phyloP scores from a whole-genome alignment of 2,113 vertebrate genomes.

The Osmerus mordax region DNA sequence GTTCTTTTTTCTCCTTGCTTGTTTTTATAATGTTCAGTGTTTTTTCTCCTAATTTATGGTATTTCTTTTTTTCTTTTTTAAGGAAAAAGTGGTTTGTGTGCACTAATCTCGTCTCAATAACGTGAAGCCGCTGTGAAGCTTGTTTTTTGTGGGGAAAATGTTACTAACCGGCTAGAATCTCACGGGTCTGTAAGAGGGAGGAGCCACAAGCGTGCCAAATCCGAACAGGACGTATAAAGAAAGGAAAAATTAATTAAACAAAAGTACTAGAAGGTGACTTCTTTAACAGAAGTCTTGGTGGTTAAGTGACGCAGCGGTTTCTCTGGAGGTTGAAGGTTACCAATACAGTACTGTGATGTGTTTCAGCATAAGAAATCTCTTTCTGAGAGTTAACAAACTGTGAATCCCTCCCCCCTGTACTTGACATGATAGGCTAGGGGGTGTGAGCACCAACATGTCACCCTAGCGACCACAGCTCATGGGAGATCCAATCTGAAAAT shows the following conservation, averaged over 20 bases:
- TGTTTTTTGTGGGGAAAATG: slow-evolving; percentile 49
- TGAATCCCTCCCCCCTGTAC: slow-evolving; percentile 35
- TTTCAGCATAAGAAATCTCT: slow-evolving; percentile 37
- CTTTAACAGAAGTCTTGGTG: slow-evolving; percentile 8
- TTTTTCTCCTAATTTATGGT: slow-evolving; percentile 71
- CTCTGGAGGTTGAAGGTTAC: slow-evolving; percentile 33
- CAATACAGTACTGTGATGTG: slow-evolving; percentile 62
- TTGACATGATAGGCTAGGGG: slow-evolving; percentile 24
- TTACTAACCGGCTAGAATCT: slow-evolving; percentile 44
- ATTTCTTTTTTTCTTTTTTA: slow-evolving; percentile 56
- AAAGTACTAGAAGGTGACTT: slow-evolving; percentile 11
- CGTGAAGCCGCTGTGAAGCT: slow-evolving; percentile 66
- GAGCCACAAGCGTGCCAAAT: slow-evolving; percentile 29
- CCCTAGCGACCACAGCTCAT: slow-evolving; percentile 15
- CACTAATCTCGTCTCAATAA: slow-evolving; percentile 69
- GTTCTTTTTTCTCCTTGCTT: slow-evolving; percentile 60
- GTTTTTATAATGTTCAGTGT: slow-evolving; percentile 66
- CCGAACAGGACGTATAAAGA: slow-evolving; percentile 26
- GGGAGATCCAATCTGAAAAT: slow-evolving; percentile 30
- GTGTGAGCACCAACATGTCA: slow-evolving; percentile 7
- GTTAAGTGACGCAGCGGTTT: slow-evolving; percentile 48
- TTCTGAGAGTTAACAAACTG: slow-evolving; percentile 49
- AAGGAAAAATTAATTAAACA: too few species aligned
- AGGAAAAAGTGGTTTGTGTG: slow-evolving; percentile 64
- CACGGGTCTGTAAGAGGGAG: slow-evolving; percentile 23